Conservation (phyloP, 2,888 invertebrate genomes). For the Artemia sp. region DNA sequence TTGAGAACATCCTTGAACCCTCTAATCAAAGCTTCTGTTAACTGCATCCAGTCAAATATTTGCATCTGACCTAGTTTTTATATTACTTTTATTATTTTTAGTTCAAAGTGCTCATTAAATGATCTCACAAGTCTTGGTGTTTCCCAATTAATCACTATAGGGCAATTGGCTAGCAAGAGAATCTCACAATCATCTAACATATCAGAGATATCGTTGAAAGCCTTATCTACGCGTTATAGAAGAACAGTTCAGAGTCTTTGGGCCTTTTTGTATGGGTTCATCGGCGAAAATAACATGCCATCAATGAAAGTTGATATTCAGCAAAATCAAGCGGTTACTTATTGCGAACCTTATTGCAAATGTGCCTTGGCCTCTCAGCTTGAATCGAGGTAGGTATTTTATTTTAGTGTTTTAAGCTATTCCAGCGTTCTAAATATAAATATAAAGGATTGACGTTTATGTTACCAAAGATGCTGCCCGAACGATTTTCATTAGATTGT, state of each 20-base stretch:
- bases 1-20: no score
- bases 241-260: conserved; percentile 6
- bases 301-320: background rate
- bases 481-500: no score
- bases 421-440: no score
- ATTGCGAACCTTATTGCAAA: background rate
- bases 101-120: background rate
- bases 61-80: background rate
- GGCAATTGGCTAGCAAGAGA: background rate
- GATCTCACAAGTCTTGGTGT: background rate
- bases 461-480: no score
- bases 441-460: no score
- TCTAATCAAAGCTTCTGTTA: no score
- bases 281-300: background rate
- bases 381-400: background rate
- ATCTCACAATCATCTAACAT: background rate
- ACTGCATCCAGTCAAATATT: no score
- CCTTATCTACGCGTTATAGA: background rate
- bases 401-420: background rate
- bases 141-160: background rate
- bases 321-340: background rate
- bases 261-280: conserved; percentile 4
- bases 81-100: background rate
- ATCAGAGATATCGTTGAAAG: background rate
- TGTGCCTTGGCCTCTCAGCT: background rate